phyloP scores from a whole-genome alignment of 2,888 invertebrate genomes.

The Coleophora flavipennella region DNA sequence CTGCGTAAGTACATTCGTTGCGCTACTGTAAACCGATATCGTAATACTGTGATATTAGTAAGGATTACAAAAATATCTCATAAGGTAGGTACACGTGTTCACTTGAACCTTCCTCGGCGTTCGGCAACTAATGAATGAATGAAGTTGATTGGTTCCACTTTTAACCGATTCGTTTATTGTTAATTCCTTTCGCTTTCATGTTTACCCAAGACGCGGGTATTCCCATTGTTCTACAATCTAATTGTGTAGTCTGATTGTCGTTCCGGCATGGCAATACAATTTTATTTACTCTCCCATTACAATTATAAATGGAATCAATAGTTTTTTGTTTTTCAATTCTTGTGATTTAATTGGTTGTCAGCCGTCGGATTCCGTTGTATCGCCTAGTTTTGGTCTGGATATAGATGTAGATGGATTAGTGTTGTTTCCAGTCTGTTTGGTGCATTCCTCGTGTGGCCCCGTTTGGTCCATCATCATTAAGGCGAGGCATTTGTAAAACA shows the following conservation, averaged over 20 bases:
- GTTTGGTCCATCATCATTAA: conserved; percentile 28
- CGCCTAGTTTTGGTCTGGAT: conserved; percentile 4
- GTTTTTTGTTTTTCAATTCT: conserved; percentile 1
- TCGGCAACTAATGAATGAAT: no score
- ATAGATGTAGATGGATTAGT: conserved; percentile 27
- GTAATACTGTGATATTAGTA: no score
- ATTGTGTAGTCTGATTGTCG: conserved; percentile 20
- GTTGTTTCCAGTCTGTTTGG: conserved; percentile 56
- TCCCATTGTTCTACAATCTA: conserved; percentile 17
- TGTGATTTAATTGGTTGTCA: background rate
- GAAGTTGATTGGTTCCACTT: no score
- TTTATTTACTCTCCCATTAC: conserved; percentile 21
- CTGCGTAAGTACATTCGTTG: no score
- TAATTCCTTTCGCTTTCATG: conserved; percentile 21
- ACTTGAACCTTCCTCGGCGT: no score
- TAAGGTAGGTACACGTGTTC: no score
- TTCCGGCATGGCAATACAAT: conserved; percentile 13
- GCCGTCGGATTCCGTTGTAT: conserved; percentile 9
- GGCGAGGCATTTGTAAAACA: no score
- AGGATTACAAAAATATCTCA: no score
- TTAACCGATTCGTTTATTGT: conserved; percentile 2
- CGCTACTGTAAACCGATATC: no score
- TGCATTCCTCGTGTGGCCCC: conserved; percentile 42
- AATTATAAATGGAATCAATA: conserved; percentile 16
- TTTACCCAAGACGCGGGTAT: conserved; percentile 7